phyloP scores from a whole-genome alignment of 2,113 vertebrate species.

The Arenaria interpres region DNA sequence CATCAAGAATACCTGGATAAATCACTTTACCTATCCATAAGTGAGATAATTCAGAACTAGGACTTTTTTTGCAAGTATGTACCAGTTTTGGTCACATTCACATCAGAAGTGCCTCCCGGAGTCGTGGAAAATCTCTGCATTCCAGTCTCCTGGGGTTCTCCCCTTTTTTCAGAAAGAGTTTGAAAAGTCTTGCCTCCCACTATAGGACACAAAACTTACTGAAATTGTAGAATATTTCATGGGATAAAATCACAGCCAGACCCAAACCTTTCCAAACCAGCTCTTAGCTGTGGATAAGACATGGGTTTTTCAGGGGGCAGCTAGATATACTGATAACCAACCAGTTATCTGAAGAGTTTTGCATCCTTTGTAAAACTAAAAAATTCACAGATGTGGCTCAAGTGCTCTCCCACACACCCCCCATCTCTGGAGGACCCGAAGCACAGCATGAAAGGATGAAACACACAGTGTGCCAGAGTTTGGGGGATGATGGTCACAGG shows the following conservation, averaged over 20 bases:
- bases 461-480: rapidly evolving
- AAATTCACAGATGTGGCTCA: background rate
- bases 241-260: background rate
- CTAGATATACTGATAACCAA: background rate
- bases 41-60: background rate
- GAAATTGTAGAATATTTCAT: background rate
- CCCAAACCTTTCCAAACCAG: background rate
- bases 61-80: background rate
- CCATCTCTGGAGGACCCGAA: background rate
- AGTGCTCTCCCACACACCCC: background rate
- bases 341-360: background rate
- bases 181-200: background rate
- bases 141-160: background rate
- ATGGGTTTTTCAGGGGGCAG: background rate
- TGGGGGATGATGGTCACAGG: background rate
- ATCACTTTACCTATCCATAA: background rate
- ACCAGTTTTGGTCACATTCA: background rate
- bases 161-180: background rate
- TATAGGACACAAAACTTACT: background rate
- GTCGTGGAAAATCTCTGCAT: background rate
- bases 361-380: background rate
- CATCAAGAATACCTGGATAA: background rate
- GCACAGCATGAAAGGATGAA: background rate
- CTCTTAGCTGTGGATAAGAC: background rate
- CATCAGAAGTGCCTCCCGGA: background rate